Evolutionary conservation across 2,797 vertebrate species (phyloP).

Genomic region (Tokudaia muenninki): DNA sequence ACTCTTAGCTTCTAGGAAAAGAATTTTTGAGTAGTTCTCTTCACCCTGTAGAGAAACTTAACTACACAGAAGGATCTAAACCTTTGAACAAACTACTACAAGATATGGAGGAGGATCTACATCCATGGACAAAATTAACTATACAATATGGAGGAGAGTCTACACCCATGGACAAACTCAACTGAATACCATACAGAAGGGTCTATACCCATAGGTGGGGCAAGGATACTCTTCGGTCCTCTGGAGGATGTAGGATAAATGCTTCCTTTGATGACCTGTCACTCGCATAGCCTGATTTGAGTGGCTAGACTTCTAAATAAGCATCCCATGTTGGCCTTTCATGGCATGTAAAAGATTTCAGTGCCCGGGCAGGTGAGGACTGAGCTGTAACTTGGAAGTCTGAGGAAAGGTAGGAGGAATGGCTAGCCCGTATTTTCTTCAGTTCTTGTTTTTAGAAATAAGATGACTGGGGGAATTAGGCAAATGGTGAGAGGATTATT

Average conservation of each 20-base stretch:
- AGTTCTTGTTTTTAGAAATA: constrained; percentile 2
- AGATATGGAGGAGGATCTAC: background rate
- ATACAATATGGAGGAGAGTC: too few relatives aligned
- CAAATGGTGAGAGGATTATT: background rate
- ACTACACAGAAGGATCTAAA: background rate
- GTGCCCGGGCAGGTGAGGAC: background rate
- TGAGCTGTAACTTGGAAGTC: background rate
- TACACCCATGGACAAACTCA: background rate
- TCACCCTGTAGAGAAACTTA: background rate
- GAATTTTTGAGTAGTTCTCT: constrained; percentile 60
- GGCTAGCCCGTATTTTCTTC: background rate
- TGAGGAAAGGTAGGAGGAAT: background rate
- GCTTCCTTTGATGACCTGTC: background rate
- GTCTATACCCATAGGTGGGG: background rate
- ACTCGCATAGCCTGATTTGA: constrained; percentile 15
- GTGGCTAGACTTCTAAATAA: constrained; percentile 51
- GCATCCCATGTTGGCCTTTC: constrained; percentile 39
- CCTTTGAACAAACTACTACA: background rate
- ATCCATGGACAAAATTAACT: background rate
- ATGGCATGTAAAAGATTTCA: constrained; percentile 35
- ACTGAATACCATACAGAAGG: background rate
- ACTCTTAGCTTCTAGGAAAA: constrained; percentile 64
- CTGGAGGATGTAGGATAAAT: constrained; percentile 9
- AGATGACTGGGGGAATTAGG: background rate
- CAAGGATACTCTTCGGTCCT: background rate